Base-by-base conservation (phyloP, 1,140 invertebrate species). In the Zaprionus inermis region DNA sequence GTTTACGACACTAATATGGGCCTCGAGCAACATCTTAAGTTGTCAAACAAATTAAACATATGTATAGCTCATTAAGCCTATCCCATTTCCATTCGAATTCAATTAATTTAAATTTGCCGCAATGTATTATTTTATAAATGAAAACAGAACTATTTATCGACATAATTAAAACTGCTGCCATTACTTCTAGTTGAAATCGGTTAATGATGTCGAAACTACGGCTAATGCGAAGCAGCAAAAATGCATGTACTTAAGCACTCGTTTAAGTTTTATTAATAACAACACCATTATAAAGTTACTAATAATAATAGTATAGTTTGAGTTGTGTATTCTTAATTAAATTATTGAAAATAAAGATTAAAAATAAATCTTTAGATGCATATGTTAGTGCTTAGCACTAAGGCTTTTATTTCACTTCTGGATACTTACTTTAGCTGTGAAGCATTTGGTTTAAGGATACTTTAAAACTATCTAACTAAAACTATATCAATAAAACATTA, bases 171-270 rank as follows among this genome's bases (percentile, higher is more conserved):
- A 22, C 64, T 36, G 77, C 83, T 86, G 83, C 83, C 83, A 88
- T 79, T 82, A 83, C 76, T 69, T 66, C 52, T 88, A 82, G 60
- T 79, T 57, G 34, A 73, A 51, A 32, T 70, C 32, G 18, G 44
- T 55, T 51, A 12, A 22, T 12, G 5, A 20, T 20, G 10, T 49
- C 51, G 51, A 54, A 30, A 14, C 12, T 54, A 7, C 28, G 16
- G 24, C n/a, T 54, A 14, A 28, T 14, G 3, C 14, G 49, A 75
- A 68, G 72, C 61, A 28, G 24, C 24, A 28, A 28, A 4, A 28
- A 28, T n/a, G n/a, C n/a, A 76, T 76, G 82, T 79, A 82, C 79
- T 86, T 88, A 82, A 82, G 79, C 76, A 60, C 71, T 78, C 67
- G 67, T 28, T 28, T 5, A 81, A 85, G 78, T 69, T 32, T 36